These are phyloP conservation scores for Pterobdella sp. DNA, from an alignment of 2,888 invertebrate species.

Conservation along the genomic window DNA sequence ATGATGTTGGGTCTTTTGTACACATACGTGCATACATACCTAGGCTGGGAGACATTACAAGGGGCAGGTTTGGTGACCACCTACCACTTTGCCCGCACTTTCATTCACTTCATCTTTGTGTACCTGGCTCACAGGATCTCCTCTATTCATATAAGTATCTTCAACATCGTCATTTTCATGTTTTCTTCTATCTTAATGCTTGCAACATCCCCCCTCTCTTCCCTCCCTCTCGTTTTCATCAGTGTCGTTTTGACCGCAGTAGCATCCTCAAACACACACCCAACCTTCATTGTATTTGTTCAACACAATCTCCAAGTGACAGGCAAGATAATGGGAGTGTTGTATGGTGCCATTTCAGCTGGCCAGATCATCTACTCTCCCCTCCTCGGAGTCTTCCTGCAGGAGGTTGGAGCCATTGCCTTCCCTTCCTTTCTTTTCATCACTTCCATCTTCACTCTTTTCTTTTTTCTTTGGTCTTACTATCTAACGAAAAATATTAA, in stretches of 20 bases:
- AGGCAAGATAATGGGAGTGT: slow-evolving; percentile 27
- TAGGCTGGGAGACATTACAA: slow-evolving; percentile 14
- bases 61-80: slow-evolving; percentile 24
- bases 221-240: background rate
- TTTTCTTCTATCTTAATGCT: slow-evolving; percentile 13
- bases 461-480: background rate
- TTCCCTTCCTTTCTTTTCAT: slow-evolving; percentile 22
- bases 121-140: slow-evolving; percentile 11
- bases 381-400: slow-evolving; percentile 12
- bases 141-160: background rate
- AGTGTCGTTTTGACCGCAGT: slow-evolving; percentile 20
- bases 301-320: slow-evolving; percentile 22
- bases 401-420: slow-evolving; percentile 14
- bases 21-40: slow-evolving; percentile 14
- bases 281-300: slow-evolving; percentile 22
- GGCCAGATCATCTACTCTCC: slow-evolving; percentile 18
- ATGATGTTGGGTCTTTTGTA: slow-evolving; percentile 27
- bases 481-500: background rate
- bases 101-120: slow-evolving; percentile 25
- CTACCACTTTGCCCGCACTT: slow-evolving; percentile 27
- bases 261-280: slow-evolving; percentile 25
- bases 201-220: background rate
- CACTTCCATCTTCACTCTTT: background rate
- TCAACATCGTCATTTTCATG: slow-evolving; percentile 6
- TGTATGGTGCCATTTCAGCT: slow-evolving; percentile 16